Evolutionary conservation across 2,888 invertebrate species (phyloP).

Genomic region (Leptinotarsa juncta): DNA sequence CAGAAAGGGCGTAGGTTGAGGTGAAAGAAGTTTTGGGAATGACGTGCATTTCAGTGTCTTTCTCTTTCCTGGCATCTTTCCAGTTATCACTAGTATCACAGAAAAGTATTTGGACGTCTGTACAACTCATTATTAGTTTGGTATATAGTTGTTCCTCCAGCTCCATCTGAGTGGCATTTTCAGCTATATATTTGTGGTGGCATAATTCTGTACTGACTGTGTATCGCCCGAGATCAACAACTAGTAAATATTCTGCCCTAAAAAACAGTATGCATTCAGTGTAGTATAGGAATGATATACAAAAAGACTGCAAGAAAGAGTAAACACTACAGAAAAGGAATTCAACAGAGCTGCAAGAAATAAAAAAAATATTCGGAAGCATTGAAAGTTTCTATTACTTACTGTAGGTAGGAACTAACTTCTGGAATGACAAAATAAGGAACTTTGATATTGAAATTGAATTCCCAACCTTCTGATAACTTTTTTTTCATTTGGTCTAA

Average conservation of each 20-base stretch:
- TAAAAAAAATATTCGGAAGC: too few species aligned
- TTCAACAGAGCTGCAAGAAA: too few species aligned
- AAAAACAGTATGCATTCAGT: not conserved
- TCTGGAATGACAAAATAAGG: slow-evolving; percentile 83
- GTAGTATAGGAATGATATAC: too few species aligned
- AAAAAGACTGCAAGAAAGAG: too few species aligned
- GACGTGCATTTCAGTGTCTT: slow-evolving; percentile 81
- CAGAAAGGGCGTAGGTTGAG: slow-evolving; percentile 59
- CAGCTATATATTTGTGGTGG: slow-evolving; percentile 73
- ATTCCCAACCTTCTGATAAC: slow-evolving; percentile 60
- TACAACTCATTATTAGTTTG: slow-evolving; percentile 77
- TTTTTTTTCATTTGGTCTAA: slow-evolving; percentile 51
- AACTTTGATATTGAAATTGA: slow-evolving; percentile 81
- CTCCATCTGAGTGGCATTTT: slow-evolving; percentile 85
- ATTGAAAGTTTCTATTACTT: slow-evolving; percentile 50
- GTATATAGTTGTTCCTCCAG: slow-evolving; percentile 84
- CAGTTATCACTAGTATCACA: slow-evolving; percentile 77
- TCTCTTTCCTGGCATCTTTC: slow-evolving; percentile 77
- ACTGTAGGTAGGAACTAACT: slow-evolving; percentile 77
- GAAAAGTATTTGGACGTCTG: slow-evolving; percentile 74
- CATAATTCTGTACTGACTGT: slow-evolving; percentile 80
- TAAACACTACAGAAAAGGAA: too few species aligned
- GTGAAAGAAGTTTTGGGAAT: slow-evolving; percentile 72
- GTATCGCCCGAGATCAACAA: slow-evolving; percentile 79
- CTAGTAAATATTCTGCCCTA: slow-evolving; percentile 77